These are phyloP conservation scores for Microctenopoma steveboyesi DNA, from an alignment of 2,797 vertebrate genomes.

Conservation along the genomic window DNA sequence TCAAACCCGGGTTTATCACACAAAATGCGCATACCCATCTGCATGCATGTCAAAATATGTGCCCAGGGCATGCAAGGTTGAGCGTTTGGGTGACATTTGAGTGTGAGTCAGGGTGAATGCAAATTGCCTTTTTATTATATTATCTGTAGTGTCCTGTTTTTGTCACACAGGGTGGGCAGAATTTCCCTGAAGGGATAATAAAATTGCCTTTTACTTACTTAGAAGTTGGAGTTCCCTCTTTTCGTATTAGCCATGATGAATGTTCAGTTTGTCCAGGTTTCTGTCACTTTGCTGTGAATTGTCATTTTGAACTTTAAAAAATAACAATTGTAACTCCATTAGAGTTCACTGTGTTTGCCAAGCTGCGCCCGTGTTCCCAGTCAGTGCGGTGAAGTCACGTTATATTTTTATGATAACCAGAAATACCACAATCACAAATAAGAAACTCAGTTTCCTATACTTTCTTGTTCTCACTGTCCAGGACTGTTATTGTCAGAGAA, in stretches of 20 bases:
- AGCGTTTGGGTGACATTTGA: slow-evolving; percentile 59
- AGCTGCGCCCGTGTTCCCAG: slow-evolving; percentile 52
- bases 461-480: slow-evolving; percentile 26
- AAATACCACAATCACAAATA: slow-evolving; percentile 39
- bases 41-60: slow-evolving; percentile 38
- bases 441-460: slow-evolving; percentile 52
- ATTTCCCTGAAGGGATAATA: slow-evolving; percentile 62
- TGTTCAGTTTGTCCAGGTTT: slow-evolving; percentile 38
- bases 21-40: slow-evolving; percentile 24
- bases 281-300: slow-evolving; percentile 20
- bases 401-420: slow-evolving; percentile 50
- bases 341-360: slow-evolving; percentile 27
- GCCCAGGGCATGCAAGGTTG: slow-evolving; percentile 43
- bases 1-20: slow-evolving; percentile 21
- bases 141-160: slow-evolving; percentile 61
- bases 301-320: slow-evolving; percentile 22
- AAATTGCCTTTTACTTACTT: slow-evolving; percentile 46
- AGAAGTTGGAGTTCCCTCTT: slow-evolving; percentile 40
- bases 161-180: slow-evolving; percentile 59
- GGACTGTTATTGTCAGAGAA: slow-evolving; percentile 58
- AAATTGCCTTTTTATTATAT: slow-evolving; percentile 65
- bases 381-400: slow-evolving; percentile 47
- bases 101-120: slow-evolving; percentile 49
- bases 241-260: slow-evolving; percentile 50
- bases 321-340: slow-evolving; percentile 16